Evolutionary conservation across 2,888 invertebrate genomes (phyloP), one percentile per base, ranked within the genome.

Genomic region (Cephus runcator): DNA sequence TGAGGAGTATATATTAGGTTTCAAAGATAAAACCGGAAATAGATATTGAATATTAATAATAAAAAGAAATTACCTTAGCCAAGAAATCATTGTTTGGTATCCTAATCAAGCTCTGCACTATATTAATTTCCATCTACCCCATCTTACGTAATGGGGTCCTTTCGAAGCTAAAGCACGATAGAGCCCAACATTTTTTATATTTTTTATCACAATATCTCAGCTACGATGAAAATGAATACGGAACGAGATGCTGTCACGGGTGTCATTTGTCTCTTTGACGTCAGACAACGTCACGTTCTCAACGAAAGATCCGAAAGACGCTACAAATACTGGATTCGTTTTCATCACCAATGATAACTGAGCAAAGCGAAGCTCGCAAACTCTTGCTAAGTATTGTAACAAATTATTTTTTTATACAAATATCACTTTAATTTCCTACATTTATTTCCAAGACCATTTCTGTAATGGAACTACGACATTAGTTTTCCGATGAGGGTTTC

Each of bases 181-280:
- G 9, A 9, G 9, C 23, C 56, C 23, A 23, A 9, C 56, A 23
- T 56, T 56, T 56, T 23, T 56, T 23, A 56, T 23, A 56, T 56
- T 56, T 56, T 56, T 56, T 56, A 56, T 56, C 56, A 9, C 56
- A 56, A 56, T 56, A 56, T 23, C 23, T 56, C 56, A 56, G 11
- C 34, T 34, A 71, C 79, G 79, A 80, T 79, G 78, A 79, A 77
- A 81, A 80, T 81, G 79, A 81, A 81, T 81, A 79, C 79, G 79
- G 71, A 80, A 79, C 76, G 76, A 77, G 68, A 79, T 76, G 77
- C 75, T 75, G 73, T 40, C 77, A 68, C 34, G 75, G 80, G 73
- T 77, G 71, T 76, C 69, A 77, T 79, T 78, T 80, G 80, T 79
- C 80, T 81, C 80, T 79, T 79, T 80, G 77, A 79, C 80, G 79